Base-by-base conservation (phyloP, 2,797 vertebrate species). In the Echiichthys vipera region DNA sequence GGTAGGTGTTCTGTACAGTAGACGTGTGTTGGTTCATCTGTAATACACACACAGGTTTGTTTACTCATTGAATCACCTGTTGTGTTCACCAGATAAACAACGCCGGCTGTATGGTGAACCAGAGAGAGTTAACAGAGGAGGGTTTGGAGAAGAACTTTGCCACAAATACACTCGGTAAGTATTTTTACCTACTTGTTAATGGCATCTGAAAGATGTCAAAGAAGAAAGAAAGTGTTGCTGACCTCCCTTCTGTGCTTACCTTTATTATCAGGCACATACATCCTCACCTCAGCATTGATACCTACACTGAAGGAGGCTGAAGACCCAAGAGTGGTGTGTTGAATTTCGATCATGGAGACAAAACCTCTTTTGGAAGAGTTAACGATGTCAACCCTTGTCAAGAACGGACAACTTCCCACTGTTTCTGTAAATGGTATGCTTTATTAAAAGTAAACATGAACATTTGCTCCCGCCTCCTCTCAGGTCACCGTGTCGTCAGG, bases 61-160 rank as follows among this genome's bases (percentile, higher is more conserved):
- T 22, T 18, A 78, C 0, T 81, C 14, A 61, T 34, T 59, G 4
- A 20, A 25, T 34, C 20, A 4, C 1, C 12, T 42, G 17, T 37
- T 2, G 0, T 66, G 14, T 62, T 64, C 25, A 22, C 20, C 86
- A 96, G 96, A 93, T 97, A 71, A 97, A 96, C 88, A 97, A 97
- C 25, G 95, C 96, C 0, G 95, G 95, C 12, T 96, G 95, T 40
- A 96, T 97, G 96, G 93, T 96, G 66, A 96, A 95, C 91, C 94
- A 92, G 91, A 94, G 95, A 53, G 96, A 96, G 80, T 5, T 96
- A 45, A 96, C 94, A 2, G 94, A 95, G 68, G 95, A 97, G 30
- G 94, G 94, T 18, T 66, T 97, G 66, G 95, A 96, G 92, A 96
- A 95, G 83, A 97, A 96, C 90, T 96, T 97, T 85, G 94, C 96